phyloP scores from a whole-genome alignment of 2,797 vertebrate genomes.

The Tapera naevia region DNA sequence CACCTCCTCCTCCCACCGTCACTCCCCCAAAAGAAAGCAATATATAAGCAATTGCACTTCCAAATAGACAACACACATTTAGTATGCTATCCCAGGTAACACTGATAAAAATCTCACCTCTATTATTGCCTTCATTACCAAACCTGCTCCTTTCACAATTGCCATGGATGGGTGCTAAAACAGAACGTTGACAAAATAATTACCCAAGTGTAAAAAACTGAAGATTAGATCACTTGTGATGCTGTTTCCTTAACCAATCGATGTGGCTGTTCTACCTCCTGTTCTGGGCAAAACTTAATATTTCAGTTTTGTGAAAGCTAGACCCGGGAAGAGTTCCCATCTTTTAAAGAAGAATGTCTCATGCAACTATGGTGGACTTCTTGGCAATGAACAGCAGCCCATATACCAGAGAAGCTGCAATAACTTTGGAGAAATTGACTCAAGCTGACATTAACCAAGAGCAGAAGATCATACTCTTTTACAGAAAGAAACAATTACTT shows the following conservation, averaged over 20 bases:
- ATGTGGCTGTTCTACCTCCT: background rate
- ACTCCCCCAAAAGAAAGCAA: background rate
- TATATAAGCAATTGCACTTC: background rate
- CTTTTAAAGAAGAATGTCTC: background rate
- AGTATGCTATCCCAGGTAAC: background rate
- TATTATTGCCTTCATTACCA: slow-evolving; percentile 99
- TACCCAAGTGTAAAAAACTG: background rate
- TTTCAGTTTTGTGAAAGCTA: background rate
- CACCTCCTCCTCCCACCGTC: background rate
- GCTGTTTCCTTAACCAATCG: background rate
- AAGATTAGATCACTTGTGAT: background rate
- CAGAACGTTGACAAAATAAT: background rate
- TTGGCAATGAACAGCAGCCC: background rate
- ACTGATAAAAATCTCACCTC: slow-evolving; percentile 81
- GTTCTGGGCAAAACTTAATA: background rate
- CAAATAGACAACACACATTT: background rate
- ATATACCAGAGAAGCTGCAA: background rate
- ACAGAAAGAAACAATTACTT: background rate
- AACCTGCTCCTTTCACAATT: slow-evolving; percentile 96
- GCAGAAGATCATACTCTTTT: background rate
- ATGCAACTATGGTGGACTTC: background rate
- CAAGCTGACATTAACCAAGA: background rate
- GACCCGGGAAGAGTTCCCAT: background rate
- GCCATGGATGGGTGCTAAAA: slow-evolving; percentile 98
- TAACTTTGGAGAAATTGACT: background rate